Base-by-base conservation (phyloP, 1,140 invertebrate genomes). In the Batillaria attramentaria region DNA sequence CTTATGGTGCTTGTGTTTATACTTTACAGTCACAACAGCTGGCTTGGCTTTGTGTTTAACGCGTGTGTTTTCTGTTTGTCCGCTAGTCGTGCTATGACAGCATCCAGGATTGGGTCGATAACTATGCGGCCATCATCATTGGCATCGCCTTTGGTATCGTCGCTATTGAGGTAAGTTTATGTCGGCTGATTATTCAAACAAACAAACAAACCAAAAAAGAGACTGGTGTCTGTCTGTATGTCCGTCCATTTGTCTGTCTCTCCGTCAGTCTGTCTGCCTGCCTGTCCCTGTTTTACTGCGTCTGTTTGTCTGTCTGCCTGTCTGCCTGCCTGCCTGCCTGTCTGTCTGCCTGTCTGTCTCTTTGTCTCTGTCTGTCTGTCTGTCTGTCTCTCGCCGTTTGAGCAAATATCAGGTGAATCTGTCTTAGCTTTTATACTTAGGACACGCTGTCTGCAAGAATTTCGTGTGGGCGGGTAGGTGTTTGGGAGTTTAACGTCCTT, bases 91-190 rank as follows among this genome's bases (percentile, higher is more conserved):
- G 79, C 77, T 72, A 82, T 68, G 33, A 50, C 57, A 72, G 77
- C 8, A 60, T 73, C 72, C 10, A 78, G 78, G 78, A 78, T 31
- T 62, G 72, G 39, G 57, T 43, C 0, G 28, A n/a, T 0, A 57
- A 41, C 42, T 68, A 78, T 54, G 75, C 78, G 18, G 68, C 43
- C 46, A 72, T 75, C 46, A 28, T 72, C 20, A 73, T 82, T 24
- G 72, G 72, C 72, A 73, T 73, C 54, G 72, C 43, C 8, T 60
- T 73, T 37, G 72, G 28, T 50, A 73, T 77, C 68, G n/a, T 43
- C 33, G 57, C 65, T 72, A 31, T 80, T 42, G 50, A 83, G 83
- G 57, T 79, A 78, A 68, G 70, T 79, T 28, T 54, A 72, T 24
- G 33, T 43, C 33, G 77, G 33, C 28, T 60, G 41, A 10, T 70